These are phyloP conservation scores for Pseudomyrmex cubaensis DNA, from an alignment of 1,140 invertebrate genomes.

Conservation along the genomic window DNA sequence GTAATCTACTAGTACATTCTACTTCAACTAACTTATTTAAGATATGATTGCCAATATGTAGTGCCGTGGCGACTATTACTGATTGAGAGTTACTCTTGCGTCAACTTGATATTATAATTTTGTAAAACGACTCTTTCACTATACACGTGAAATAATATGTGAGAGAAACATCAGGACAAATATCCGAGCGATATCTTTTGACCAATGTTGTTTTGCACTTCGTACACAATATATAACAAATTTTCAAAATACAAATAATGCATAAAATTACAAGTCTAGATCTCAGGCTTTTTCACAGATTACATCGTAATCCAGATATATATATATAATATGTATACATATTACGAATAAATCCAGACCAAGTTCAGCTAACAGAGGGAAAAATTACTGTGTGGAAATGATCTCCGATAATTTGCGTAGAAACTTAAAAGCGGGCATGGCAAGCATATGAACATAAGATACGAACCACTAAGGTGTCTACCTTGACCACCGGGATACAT, in stretches of 20 bases:
- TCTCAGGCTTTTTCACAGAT: constrained; percentile 3
- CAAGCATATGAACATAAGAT: constrained; percentile 85
- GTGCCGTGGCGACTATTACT: constrained; percentile 18
- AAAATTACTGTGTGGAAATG: constrained; percentile 58
- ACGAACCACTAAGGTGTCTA: constrained; percentile 90
- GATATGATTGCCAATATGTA: constrained; percentile 56
- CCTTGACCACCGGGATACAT: constrained; percentile 98
- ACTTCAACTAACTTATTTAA: constrained; percentile 19
- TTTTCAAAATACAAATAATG: constrained; percentile 28
- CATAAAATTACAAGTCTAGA: background rate
- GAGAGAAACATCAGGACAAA: background rate
- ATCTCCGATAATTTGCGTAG: constrained; percentile 44
- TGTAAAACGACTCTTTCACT: background rate
- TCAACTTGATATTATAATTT: background rate
- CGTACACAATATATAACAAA: constrained; percentile 12
- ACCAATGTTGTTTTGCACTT: constrained; percentile 15
- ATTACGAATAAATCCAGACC: constrained; percentile 28
- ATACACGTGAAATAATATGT: background rate
- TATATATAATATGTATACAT: constrained; percentile 24
- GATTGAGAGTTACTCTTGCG: constrained; percentile 25
- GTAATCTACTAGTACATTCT: constrained; percentile 26
- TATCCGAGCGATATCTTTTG: background rate
- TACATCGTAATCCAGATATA: background rate
- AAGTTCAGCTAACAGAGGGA: constrained; percentile 57
- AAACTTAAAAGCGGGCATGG: constrained; percentile 77